Base-by-base conservation (phyloP, 2,888 invertebrate genomes). In the Andrena flavipes region DNA sequence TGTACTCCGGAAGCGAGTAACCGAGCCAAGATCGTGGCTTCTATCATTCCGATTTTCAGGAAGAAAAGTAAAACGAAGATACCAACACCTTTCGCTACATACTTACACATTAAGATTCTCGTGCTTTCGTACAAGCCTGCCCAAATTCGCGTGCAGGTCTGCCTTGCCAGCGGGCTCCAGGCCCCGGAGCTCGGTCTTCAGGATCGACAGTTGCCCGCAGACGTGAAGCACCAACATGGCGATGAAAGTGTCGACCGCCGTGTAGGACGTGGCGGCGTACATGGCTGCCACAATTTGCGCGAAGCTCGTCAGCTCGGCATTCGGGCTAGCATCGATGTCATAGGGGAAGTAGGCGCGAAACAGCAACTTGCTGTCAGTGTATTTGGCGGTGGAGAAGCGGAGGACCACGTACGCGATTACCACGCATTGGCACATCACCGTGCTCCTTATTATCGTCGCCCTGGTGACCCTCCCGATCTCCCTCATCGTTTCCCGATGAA, bases 211-310 rank as follows among this genome's bases (percentile, higher is more conserved):
- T 23, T 87, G 87, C 7, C 80, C 87, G 35, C 88, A 87, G 0
- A 77, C 42, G 8, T 87, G 87, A 2, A 87, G 64, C 2, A 88
- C 67, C 30, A 88, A 16, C 71, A 78, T 80, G 0, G 73, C 82
- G 2, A 88, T 29, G 6, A 87, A 88, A 6, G 84, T 87, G 42
- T 87, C 88, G 0, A 87, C 76, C 0, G 69, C 49, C 0, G 88
- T 64, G 10, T 88, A 88, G 6, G 26, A 16, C 0, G 0, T 20
- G 0, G 75, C 75, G 0, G 82, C 65, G 0, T 60, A 88, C 0
- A 59, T 0, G 0, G 26, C 0, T 0, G 30, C 80, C 0, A 63
- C 0, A 0, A 76, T 2, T 49, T 88, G 87, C 0, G 51, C 82
- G 8, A 65, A 0, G 1, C 76, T 13, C 0, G 87, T 80, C 4